Base-by-base conservation (phyloP, 2,888 invertebrate species). In the Miltochrista miniata region DNA sequence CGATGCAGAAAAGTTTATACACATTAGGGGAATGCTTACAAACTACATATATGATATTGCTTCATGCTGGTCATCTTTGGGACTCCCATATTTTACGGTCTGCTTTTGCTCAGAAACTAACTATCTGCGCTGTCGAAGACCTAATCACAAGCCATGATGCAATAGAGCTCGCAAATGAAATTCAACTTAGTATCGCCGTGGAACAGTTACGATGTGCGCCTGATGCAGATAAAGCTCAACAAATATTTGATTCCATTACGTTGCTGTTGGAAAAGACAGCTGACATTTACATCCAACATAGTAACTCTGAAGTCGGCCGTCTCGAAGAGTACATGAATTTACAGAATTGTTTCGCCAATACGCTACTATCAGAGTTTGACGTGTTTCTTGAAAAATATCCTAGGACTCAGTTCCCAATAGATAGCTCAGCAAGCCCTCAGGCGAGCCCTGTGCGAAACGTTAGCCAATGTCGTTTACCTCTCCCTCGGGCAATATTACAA, bases 71-170 rank as follows among this genome's bases (percentile, higher is more conserved):
- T 15, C 84, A 85, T 69, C 72, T 90, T 13, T 88, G 84, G 81
- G 85, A 87, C 58, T 70, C 77, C 50, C 90, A 89, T 61, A 82
- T 87, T 56, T 48, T 83, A 45, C 83, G 90, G 11, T 70, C 79
- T 18, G 83, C 79, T 48, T 72, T 82, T 12, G 84, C 79, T 15
- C 86, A 85, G 62, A 86, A 83, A 52, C 61, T 90, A 29, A 85
- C 83, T 3, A 75, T 85, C 43, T 76, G 84, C n/a, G 79, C 82
- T 31, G 83, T 90, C 5, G 90, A 90, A 73, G 87, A 89, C 62
- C 65, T 88, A 29, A 64, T 85, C 11, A 83, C 83, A 18, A 81
- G 47, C 54, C 68, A 90, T 54, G 90, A 90, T 67, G 51, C 70
- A 3, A 51, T 70, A 7, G 79, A 90, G 61, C 70, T 83, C 35